These are phyloP conservation scores for Coelopa pilipes DNA, from an alignment of 2,888 invertebrate species.

Conservation along the genomic window DNA sequence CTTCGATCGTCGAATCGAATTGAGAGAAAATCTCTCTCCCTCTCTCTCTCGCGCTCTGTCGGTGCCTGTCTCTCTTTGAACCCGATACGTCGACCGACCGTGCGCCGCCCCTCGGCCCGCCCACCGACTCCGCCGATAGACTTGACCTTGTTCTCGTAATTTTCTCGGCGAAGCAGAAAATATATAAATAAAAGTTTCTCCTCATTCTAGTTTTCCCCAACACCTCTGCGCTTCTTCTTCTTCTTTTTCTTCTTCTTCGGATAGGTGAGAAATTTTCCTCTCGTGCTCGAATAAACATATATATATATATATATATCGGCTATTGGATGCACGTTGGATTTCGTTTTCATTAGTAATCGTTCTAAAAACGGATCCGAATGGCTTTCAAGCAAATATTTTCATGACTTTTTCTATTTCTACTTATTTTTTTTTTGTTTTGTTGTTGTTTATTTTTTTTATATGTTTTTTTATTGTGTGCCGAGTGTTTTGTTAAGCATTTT, in stretches of 20 bases:
- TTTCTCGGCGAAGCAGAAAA: conserved; percentile 14
- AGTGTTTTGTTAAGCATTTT: no score
- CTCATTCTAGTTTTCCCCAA: not conserved
- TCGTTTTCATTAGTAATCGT: conserved; percentile 24
- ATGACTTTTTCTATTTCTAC: not conserved
- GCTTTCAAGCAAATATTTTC: no score
- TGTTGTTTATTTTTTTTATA: no score
- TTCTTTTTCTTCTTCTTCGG: not conserved
- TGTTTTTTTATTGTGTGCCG: no score
- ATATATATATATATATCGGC: no score
- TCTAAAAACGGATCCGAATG: conserved; percentile 4
- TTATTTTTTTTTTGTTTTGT: not conserved
- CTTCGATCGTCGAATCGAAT: conserved; percentile 9
- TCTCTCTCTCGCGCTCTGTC: not conserved
- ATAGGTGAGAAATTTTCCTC: no score
- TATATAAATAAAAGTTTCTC: not conserved
- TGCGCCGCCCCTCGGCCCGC: conserved; percentile 7
- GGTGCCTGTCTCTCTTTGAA: not conserved
- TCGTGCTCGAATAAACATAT: no score
- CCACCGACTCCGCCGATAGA: not conserved
- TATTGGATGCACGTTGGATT: conserved; percentile 20
- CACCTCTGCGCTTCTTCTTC: not conserved
- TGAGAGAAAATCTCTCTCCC: conserved; percentile 13
- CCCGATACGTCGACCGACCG: not conserved
- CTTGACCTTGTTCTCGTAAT: conserved; percentile 28